Evolutionary conservation across 1,140 invertebrate genomes (phyloP), one percentile per base, ranked within the genome.

Genomic region (Drosophila sp.): DNA sequence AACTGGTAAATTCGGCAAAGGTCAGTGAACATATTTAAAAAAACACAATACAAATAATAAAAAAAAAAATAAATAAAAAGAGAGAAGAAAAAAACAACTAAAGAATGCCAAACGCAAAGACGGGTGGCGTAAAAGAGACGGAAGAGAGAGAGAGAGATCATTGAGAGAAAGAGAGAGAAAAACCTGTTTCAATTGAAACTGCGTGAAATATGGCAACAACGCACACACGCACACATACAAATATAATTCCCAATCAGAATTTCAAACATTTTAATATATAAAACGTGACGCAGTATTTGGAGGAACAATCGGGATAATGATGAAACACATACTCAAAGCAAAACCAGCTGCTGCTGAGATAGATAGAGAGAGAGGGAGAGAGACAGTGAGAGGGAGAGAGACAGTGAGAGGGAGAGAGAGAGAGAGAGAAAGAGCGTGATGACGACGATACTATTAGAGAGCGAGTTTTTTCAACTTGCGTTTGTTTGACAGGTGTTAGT

Each of bases 11-110:
- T 63, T 78, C 77, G 80, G 66, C 83, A 87, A 87, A 87, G 83
- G 83, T 87, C 83, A 87, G 84, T 87, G 83, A 87, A 87, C 83
- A 87, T 83, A 72, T 77, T 79, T 77, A 76, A 86, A 65, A 85
- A 86, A 79, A 68, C 79, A 79, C 29, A 70, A 35, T 17, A 35
- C 44, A 72, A 35, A 66, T 60, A 58, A 7, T 56, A 54, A 74
- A 33, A 40, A 40, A 40, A 44, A 30, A 72, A 50, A 72, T 72
- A 63, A 78, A 79, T 57, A 80, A 70, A 25, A 64, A 64, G 80
- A 60, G 68, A 84, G 74, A 80, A 84, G 74, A 80, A 55, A 80
- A 17, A 44, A 44, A 47, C 63, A 70, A 78, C 67, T 55, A 75
- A 70, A 66, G 56, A 60, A 32, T 55, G 25, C 33, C 35, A 10